Percentiles rank a stretch among this genome's conserved stretches.
Conservation (phyloP, 2,113 vertebrate genomes). For the Psittacus erithacus region DNA sequence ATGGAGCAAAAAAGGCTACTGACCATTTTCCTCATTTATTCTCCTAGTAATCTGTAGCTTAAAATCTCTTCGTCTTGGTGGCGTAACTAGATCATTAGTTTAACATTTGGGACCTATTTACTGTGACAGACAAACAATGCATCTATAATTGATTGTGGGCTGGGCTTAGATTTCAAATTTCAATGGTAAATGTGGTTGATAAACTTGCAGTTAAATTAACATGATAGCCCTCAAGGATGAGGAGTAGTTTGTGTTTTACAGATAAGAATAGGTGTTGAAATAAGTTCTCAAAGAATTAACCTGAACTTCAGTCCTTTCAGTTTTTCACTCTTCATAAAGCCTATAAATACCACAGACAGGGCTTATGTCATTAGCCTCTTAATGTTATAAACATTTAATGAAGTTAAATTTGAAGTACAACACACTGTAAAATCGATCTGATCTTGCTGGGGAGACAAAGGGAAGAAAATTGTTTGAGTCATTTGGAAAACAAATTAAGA, state of each 20-base stretch:
- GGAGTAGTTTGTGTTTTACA: background rate
- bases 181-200: background rate
- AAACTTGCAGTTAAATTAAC: background rate
- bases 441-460: constrained; percentile 34
- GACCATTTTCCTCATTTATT: background rate
- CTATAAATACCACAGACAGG: constrained; percentile 27
- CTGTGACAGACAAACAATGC: constrained; percentile 17
- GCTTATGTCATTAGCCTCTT: constrained; percentile 46
- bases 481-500: constrained; percentile 54
- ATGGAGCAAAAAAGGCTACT: background rate
- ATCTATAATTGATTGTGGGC: background rate
- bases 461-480: constrained; percentile 45
- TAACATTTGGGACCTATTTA: background rate
- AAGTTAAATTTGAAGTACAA: constrained; percentile 64
- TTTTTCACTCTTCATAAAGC: constrained; percentile 5
- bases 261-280: constrained; percentile 8
- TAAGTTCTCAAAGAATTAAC: background rate
- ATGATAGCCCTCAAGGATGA: background rate
- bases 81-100: background rate
- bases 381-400: constrained; percentile 64
- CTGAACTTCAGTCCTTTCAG: background rate
- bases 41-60: background rate
- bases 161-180: background rate
- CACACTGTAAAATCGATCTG: constrained; percentile 51
- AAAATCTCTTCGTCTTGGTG: background rate